These are phyloP conservation scores for Varanus komodoensis DNA, from an alignment of 2,113 vertebrate genomes.

Conservation along the genomic window DNA sequence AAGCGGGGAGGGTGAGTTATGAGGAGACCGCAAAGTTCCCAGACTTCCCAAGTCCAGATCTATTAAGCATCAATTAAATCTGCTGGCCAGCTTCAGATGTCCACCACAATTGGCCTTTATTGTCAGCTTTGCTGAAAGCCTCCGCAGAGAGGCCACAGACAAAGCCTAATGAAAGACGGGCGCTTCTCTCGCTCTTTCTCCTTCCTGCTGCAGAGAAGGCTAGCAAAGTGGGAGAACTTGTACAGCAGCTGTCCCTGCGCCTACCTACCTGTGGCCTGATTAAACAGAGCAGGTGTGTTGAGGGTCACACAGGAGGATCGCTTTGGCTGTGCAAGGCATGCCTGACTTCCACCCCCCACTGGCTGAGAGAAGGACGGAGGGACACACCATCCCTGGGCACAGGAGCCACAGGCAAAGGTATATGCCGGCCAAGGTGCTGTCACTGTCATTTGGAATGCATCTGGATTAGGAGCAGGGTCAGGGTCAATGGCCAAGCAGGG, in stretches of 20 bases:
- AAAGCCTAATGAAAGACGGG: conserved; percentile 7
- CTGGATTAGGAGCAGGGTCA: background rate
- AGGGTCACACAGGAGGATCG: background rate
- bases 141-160: conserved; percentile 13
- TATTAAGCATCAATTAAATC: conserved; percentile 57
- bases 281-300: background rate
- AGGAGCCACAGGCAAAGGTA: background rate
- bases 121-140: conserved; percentile 25
- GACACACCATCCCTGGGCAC: too few relatives aligned
- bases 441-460: background rate
- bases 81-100: conserved; percentile 45
- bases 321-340: background rate
- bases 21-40: conserved; percentile 57
- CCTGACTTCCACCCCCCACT: background rate
- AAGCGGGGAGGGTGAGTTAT: conserved; percentile 40
- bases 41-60: conserved; percentile 52
- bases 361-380: background rate
- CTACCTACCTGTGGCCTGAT: background rate
- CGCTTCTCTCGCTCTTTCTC: conserved; percentile 2
- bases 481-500: too few relatives aligned
- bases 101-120: conserved; percentile 40
- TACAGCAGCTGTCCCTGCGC: conserved; percentile 4
- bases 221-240: conserved; percentile 5
- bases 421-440: background rate
- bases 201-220: background rate